Evolutionary conservation across 2,113 vertebrate species (phyloP).

Genomic region (Azemiops feae): DNA sequence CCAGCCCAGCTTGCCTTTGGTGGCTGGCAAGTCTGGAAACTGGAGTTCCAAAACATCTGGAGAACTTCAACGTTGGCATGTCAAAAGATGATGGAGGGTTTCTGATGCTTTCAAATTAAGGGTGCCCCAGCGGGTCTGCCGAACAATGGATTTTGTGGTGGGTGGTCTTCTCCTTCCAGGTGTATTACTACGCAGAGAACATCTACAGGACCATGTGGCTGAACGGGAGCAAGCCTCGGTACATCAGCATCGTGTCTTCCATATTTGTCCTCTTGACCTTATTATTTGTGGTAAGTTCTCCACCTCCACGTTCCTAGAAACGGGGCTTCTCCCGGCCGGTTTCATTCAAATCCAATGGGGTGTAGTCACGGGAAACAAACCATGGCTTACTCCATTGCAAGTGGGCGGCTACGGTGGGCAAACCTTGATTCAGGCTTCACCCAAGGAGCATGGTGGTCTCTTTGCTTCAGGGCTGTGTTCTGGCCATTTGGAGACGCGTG

Average conservation of each 20-base stretch:
- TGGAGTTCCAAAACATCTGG: neutral
- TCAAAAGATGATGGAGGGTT: too few species aligned
- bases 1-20: neutral
- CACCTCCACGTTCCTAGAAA: neutral
- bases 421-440: neutral
- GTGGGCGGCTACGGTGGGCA: neutral
- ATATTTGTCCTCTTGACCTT: slow-evolving; percentile 84
- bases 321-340: neutral
- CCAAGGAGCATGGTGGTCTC: too few species aligned
- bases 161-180: slow-evolving; percentile 66
- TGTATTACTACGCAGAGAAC: slow-evolving; percentile 88
- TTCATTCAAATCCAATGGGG: neutral
- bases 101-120: neutral
- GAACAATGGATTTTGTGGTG: neutral
- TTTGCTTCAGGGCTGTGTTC: too few species aligned
- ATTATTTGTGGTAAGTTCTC: slow-evolving; percentile 73
- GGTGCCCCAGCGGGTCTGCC: too few species aligned
- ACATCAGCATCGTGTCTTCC: slow-evolving; percentile 80
- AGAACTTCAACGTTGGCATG: neutral
- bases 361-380: neutral
- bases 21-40: neutral
- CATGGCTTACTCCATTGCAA: neutral
- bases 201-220: slow-evolving; percentile 82
- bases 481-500: neutral
- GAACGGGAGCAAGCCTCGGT: slow-evolving; percentile 67